Percentiles rank a stretch among this genome's conserved stretches.
phyloP scores from a whole-genome alignment of 92 coral and sea anemone species.

The Isaurus tuberculatus region DNA sequence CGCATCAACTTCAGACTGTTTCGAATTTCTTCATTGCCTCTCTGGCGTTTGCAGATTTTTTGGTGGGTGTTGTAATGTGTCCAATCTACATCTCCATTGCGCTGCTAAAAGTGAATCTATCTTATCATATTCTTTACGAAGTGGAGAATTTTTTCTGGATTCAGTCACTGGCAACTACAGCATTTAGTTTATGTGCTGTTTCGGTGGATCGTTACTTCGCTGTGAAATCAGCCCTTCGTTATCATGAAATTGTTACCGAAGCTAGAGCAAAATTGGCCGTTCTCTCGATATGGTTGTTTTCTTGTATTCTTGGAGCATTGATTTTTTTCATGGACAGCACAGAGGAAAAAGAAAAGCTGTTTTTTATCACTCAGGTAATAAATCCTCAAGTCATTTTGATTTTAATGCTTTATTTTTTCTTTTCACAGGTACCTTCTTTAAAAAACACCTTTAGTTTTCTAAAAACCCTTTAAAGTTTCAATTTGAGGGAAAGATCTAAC shows the following conservation, averaged over 20 bases:
- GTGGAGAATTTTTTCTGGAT: conserved; percentile 20
- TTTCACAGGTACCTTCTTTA: too few species aligned
- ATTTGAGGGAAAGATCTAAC: too few species aligned
- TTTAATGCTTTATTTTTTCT: too few species aligned
- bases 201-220: conserved; percentile 5
- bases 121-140: conserved; percentile 1
- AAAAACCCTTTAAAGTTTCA: too few species aligned
- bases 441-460: too few species aligned
- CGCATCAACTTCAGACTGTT: conserved; percentile 45
- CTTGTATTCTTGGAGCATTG: neutral
- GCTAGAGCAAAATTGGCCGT: neutral
- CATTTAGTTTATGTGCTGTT: neutral
- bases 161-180: neutral
- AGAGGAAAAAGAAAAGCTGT: neutral
- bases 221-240: conserved; percentile 11
- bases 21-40: conserved; percentile 48
- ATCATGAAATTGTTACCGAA: conserved; percentile 3
- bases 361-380: conserved; percentile 10
- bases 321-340: neutral
- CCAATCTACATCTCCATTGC: conserved; percentile 56
- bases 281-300: neutral
- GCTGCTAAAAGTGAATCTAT: conserved; percentile 10
- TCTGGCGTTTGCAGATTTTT: conserved; percentile 53
- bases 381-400: neutral
- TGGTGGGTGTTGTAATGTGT: conserved; percentile 44